Evolutionary conservation across 2,113 vertebrate genomes (phyloP), one percentile per base, ranked within the genome.

Genomic region (Sarotherodon lohbergeri): DNA sequence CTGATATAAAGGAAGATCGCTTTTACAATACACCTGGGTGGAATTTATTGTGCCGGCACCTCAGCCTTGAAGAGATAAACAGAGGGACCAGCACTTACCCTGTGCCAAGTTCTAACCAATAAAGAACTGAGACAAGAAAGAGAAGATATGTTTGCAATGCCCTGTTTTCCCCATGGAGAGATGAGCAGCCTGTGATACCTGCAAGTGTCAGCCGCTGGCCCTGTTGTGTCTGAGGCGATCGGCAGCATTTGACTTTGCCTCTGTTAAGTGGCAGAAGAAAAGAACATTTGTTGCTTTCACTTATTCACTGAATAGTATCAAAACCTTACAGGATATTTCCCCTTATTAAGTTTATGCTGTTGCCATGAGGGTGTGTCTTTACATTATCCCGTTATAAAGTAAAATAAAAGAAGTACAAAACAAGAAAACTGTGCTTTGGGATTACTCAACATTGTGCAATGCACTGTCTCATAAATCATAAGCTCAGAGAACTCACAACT

Each of bases 41-140:
- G 80, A 78, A 81, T 86, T 88, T 85, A 89, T 84, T 36, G 85
- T 80, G 54, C 11, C 2, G 14, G 54, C 56, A 73, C 57, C 57
- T 90, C 76, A 81, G 63, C 81, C 59, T 84, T 73, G 13, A 79
- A 87, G 81, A 85, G 56, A 91, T 93, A 79, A 89, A 86, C 46
- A 79, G 79, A 66, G 86, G 59, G 52, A 61, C 9, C 6, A 39
- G 50, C 82, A 36, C 82, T 82, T 66, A 80, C 50, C n/a, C 3
- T 32, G 34, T 71, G 81, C 82, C 87, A 80, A 55, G 48, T 81
- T 86, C n/a, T 73, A 76, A 88, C 87, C 54, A 76, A 87, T 87
- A 50, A 90, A 80, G 50, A 87, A 55, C 1, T 3, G 32, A 91
- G 61, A 68, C 73, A 83, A 7, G 82, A 61, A 59, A 17, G 63